Percentiles rank a stretch among this genome's conserved stretches.
phyloP scores from a whole-genome alignment of 2,797 vertebrate species.

The Typhlichthys eigenmanni region DNA sequence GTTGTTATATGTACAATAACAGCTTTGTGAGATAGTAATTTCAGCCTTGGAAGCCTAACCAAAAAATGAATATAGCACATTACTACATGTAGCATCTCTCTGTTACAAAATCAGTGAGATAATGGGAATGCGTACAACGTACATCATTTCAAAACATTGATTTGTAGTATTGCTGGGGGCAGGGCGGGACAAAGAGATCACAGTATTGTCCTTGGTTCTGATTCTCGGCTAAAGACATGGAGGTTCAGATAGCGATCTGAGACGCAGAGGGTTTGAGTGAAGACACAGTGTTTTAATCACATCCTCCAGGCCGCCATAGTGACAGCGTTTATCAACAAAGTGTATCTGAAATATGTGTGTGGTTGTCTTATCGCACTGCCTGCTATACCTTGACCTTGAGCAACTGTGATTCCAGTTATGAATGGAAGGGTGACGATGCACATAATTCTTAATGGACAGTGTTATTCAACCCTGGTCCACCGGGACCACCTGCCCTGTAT shows the following conservation, averaged over 20 bases:
- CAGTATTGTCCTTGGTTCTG: slow-evolving; percentile 22
- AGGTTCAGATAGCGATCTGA: slow-evolving; percentile 49
- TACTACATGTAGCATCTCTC: neutral
- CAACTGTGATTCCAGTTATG: slow-evolving; percentile 72
- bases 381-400: slow-evolving; percentile 82
- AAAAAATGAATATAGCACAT: neutral
- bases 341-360: slow-evolving; percentile 86
- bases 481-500: too few relatives aligned
- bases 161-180: slow-evolving; percentile 1
- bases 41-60: neutral
- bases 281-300: slow-evolving; percentile 74
- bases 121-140: neutral
- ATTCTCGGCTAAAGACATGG: slow-evolving; percentile 24
- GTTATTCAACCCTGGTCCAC: too few relatives aligned
- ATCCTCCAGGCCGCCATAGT: slow-evolving; percentile 67
- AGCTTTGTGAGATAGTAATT: neutral
- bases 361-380: slow-evolving; percentile 79
- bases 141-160: slow-evolving; percentile 12
- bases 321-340: slow-evolving; percentile 76
- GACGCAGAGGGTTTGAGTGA: slow-evolving; percentile 54
- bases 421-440: too few relatives aligned
- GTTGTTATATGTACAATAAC: too few relatives aligned
- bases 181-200: slow-evolving; percentile 13
- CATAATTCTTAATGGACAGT: too few relatives aligned
- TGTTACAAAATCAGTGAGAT: neutral